Evolutionary conservation across 2,113 vertebrate species (phyloP).

Genomic region (Gobius niger): DNA sequence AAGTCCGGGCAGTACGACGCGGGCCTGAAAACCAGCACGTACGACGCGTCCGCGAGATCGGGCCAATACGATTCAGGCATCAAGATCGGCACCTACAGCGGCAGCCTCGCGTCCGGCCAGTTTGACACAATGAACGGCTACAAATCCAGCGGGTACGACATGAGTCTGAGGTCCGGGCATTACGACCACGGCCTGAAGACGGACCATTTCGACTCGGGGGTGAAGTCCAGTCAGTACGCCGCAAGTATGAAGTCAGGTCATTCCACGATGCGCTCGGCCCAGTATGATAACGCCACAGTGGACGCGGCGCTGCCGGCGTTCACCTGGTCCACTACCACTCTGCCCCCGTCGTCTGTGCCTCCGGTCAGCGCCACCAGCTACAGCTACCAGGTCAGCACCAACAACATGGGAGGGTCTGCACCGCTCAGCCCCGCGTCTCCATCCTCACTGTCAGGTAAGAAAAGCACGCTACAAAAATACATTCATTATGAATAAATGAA

Average conservation of each 20-base stretch:
- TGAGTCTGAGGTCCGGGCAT: conserved; percentile 15
- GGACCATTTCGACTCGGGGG: conserved; percentile 20
- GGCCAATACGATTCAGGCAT: conserved; percentile 39
- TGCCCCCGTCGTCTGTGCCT: conserved; percentile 43
- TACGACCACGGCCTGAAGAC: conserved; percentile 29
- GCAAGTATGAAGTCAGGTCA: conserved; percentile 11
- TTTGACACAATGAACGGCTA: conserved; percentile 21
- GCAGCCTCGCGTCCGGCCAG: conserved; percentile 6
- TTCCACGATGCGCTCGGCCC: background rate
- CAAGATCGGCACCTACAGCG: conserved; percentile 2
- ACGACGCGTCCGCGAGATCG: conserved; percentile 4
- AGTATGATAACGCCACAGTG: conserved; percentile 36
- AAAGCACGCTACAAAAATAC: background rate
- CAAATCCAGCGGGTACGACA: conserved; percentile 23
- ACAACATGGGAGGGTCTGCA: conserved; percentile 57
- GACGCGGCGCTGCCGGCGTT: conserved; percentile 57
- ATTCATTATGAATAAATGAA: no score
- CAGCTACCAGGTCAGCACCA: conserved; percentile 57
- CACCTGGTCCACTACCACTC: conserved; percentile 66
- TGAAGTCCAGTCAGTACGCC: conserved; percentile 24
- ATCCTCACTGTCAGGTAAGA: conserved; percentile 67
- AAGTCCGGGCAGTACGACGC: conserved; percentile 21
- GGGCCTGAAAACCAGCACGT: conserved; percentile 1
- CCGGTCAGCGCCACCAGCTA: conserved; percentile 46
- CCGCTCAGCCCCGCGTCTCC: conserved; percentile 26